Evolutionary conservation across 2,888 invertebrate species (phyloP).

Genomic region (Lasioglossum villosulum): DNA sequence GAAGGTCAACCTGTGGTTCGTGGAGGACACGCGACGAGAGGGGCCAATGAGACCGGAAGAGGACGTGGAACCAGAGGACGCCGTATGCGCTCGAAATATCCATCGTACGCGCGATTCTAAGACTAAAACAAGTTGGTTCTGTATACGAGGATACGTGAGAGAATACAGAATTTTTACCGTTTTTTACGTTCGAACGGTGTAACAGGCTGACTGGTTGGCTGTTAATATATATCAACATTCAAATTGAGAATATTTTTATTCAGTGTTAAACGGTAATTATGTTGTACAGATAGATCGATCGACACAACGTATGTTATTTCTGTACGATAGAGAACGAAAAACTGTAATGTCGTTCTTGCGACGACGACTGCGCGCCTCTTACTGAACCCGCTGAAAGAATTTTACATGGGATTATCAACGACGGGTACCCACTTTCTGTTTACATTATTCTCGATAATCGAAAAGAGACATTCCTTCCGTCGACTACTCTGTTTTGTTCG

Average conservation of each 20-base stretch:
- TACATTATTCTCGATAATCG: conserved; percentile 18
- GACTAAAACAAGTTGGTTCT: neutral
- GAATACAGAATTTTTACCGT: neutral
- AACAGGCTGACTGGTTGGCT: conserved; percentile 32
- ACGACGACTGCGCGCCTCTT: conserved; percentile 12
- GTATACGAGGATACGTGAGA: conserved; percentile 22
- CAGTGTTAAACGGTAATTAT: conserved; percentile 30
- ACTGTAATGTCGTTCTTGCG: conserved; percentile 11
- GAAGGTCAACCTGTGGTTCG: conserved; percentile 72
- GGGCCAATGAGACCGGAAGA: conserved; percentile 74
- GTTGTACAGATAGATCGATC: conserved; percentile 44
- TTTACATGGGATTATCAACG: neutral
- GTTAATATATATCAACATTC: conserved; percentile 48
- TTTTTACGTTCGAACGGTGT: conserved; percentile 34
- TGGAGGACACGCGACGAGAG: conserved; percentile 76
- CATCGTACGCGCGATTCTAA: conserved; percentile 67
- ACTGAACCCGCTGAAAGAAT: neutral
- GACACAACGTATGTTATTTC: conserved; percentile 28
- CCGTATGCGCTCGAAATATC: conserved; percentile 75
- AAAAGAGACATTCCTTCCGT: conserved; percentile 51
- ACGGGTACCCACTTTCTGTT: conserved; percentile 12
- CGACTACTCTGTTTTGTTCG: neutral
- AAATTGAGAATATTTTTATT: conserved; percentile 46
- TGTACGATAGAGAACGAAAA: conserved; percentile 10
- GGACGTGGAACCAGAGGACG: conserved; percentile 77